Evolutionary conservation across 2,797 vertebrate species (phyloP), one percentile per base, ranked within the genome.

Genomic region (Mionectes olivaceus): DNA sequence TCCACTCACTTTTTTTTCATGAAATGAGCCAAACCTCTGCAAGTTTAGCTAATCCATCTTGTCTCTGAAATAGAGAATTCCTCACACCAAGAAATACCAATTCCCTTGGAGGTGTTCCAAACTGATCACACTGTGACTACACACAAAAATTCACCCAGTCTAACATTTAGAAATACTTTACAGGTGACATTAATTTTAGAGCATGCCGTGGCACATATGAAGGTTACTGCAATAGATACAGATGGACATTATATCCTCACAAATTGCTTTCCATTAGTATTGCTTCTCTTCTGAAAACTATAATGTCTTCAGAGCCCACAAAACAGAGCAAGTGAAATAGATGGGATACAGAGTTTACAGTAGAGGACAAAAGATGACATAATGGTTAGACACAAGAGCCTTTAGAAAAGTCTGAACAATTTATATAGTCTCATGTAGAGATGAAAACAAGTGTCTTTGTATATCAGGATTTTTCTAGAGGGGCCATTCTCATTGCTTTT

Each of bases 401-500:
- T 83, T 93, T 81, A 81, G 73, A 81, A 75, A 81, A 78, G 37
- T 28, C 55, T 91, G 60, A 93, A 78, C 57, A 65, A 69, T 90
- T 80, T 81, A 37, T 61, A 69, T 47, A 64, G 71, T 35, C 24
- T 79, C 68, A 68, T 52, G 24, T 27, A 83, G 65, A 86, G 39
- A 88, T 55, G 50, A 81, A 85, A 93, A 75, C 43, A 65, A 60
- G 10, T 32, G n/a, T 53, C 56, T 85, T 65, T 50, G n/a, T 77
- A 21, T 8, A 61, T 37, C 22, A 50, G 22, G 9, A 55, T 71
- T 91, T 81, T 78, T 88, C 65, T 67, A 53, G 33, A 63, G 33
- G 53, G 13, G n/a, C 7, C 47, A 43, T 79, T 92, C 35, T 55
- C 55, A 33, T n/a, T 55, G 55, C 1, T 50, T 83, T 77, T 82